A percentile compares a stretch with the other conserved stretches of the same genome.
Conservation (phyloP, 2,888 invertebrate genomes). For the Drosophila trichaetosa region DNA sequence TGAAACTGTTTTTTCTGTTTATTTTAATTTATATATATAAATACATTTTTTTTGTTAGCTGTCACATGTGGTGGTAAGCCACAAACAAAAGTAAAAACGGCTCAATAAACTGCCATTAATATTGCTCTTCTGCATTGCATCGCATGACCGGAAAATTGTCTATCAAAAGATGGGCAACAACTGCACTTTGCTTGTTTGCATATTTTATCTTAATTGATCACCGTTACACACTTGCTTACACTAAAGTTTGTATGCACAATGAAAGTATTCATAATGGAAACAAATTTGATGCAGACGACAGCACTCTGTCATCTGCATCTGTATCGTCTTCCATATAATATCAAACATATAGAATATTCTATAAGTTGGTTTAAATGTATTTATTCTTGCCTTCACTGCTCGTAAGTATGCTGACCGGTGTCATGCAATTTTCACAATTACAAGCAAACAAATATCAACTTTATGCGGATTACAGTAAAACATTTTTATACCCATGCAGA, state of each 20-base stretch:
- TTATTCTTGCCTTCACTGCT: neutral
- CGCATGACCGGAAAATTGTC: slow-evolving; percentile 4
- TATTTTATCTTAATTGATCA: neutral
- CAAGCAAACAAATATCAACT: slow-evolving; percentile 6
- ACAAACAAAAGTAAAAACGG: slow-evolving; percentile 20
- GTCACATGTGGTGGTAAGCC: slow-evolving; percentile 21
- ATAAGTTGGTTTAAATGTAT: neutral
- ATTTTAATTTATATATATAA: neutral
- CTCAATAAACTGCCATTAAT: slow-evolving; percentile 14
- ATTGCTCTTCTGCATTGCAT: slow-evolving; percentile 1
- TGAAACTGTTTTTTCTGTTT: neutral
- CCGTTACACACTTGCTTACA: neutral
- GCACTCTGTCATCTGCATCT: too few species aligned
- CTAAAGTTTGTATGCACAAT: neutral
- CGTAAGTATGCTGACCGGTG: slow-evolving; percentile 2
- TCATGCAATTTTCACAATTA: slow-evolving; percentile 1
- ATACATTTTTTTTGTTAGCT: slow-evolving; percentile 22
- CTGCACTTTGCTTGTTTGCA: neutral
- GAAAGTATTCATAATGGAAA: neutral
- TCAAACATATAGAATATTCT: neutral
- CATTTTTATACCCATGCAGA: neutral
- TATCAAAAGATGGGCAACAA: slow-evolving; percentile 7
- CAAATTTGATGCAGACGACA: neutral
- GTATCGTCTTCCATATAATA: neutral
- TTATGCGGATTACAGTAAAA: neutral